Evolutionary conservation across 2,888 invertebrate genomes (phyloP), one percentile per base, ranked within the genome.

Genomic region (Gymnocheta viridis): DNA sequence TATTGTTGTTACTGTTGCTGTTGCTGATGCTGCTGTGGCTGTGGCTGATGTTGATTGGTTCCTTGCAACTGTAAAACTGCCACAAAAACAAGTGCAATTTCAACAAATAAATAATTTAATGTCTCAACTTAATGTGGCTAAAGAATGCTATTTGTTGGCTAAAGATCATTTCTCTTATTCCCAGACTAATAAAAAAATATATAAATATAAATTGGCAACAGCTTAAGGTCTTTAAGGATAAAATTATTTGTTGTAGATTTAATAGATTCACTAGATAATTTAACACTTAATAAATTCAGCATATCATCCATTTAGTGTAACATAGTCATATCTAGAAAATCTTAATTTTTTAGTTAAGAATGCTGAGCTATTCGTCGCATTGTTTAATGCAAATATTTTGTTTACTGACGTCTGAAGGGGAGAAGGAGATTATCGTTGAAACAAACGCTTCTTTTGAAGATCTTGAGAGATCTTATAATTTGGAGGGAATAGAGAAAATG

Each of bases 1-100:
- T 89, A 87, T 87, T 89, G 87, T 87, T 87, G 87, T 88, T 86
- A 38, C 49, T 69, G 86, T 54, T 85, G 85, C 85, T 86, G 88
- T 27, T 86, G 88, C 58, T 85, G 41, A 4, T 67, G 56, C 10
- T 70, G 38, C 32, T 32, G 32, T 32, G 7, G 7, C 7, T 32
- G 32, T 32, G 32, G 4, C 7, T 41, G 14, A 10, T 12, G 14
- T n/a, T 17, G n/a, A 10, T 6, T n/a, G 2, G 1, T 19, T 47
- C 4, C 1, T 47, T 7, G 2, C 17, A 44, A 41, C n/a, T 51
- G 35, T 38, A 56, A 85, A 58, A 85, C 22, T 51, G 79, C 64
- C 81, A 70, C 67, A 80, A 67, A 72, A 84, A 77, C 72, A 84
- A 84, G 76, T 84, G 81, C 60, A 77, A 47, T 56, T 77, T 60